Percentiles rank a stretch among this genome's conserved stretches.
Evolutionary conservation across 1,140 invertebrate genomes (phyloP).

Genomic region (Heliothis subflexa): DNA sequence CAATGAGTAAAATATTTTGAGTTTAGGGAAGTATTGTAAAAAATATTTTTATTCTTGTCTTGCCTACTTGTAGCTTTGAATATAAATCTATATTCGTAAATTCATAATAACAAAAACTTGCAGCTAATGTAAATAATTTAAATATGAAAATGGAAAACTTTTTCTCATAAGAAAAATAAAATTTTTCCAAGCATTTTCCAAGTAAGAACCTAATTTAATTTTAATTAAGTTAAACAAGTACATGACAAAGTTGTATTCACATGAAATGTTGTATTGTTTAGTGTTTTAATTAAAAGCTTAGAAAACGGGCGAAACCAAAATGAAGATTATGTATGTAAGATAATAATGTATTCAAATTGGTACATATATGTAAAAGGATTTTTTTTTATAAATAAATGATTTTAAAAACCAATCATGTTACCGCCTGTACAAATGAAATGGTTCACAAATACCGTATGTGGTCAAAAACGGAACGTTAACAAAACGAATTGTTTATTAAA

Average conservation of each 20-base stretch:
- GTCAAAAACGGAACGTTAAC: background rate
- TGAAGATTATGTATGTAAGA: background rate
- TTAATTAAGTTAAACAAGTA: conserved; percentile 46
- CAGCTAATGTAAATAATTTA: no score
- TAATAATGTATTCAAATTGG: conserved; percentile 21
- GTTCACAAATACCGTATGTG: conserved; percentile 14
- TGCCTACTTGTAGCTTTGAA: no score
- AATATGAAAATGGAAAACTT: no score
- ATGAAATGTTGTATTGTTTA: conserved; percentile 43
- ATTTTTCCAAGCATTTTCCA: conserved; percentile 39
- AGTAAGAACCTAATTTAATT: conserved; percentile 27
- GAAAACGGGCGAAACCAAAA: background rate
- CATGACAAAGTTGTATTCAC: conserved; percentile 49
- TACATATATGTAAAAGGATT: conserved; percentile 11
- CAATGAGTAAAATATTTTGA: no score
- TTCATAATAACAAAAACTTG: no score
- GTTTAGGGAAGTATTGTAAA: no score
- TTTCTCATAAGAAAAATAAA: background rate
- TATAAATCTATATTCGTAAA: no score
- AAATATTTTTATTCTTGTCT: no score
- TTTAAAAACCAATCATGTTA: background rate
- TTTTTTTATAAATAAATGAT: background rate
- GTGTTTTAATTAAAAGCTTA: conserved; percentile 3
- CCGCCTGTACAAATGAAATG: conserved; percentile 26
- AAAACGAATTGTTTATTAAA: background rate